Evolutionary conservation across 2,888 invertebrate species (phyloP).

Genomic region (Leptinotarsa peninsularis): DNA sequence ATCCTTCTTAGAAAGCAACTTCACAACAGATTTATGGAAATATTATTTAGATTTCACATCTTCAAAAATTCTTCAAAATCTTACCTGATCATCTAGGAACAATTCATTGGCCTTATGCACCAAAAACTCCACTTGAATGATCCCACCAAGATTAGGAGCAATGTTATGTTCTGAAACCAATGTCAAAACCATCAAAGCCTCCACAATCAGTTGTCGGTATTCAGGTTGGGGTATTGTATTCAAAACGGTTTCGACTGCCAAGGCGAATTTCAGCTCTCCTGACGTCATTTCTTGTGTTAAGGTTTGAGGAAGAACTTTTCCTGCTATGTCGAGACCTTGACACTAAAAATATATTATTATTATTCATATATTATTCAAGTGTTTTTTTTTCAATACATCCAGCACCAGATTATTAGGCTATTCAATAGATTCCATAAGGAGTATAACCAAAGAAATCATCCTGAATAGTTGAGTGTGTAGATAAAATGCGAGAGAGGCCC

Average conservation of each 20-base stretch:
- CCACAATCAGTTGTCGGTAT: slow-evolving; percentile 95
- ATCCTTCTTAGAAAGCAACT: no score
- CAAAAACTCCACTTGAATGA: slow-evolving; percentile 89
- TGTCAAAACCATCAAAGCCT: slow-evolving; percentile 96
- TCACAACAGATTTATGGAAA: no score
- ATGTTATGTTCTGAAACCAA: slow-evolving; percentile 90
- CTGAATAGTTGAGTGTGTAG: no score
- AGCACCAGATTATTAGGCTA: no score
- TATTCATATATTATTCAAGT: neutral
- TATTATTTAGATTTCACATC: neutral
- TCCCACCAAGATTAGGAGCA: slow-evolving; percentile 79
- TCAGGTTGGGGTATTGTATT: slow-evolving; percentile 98
- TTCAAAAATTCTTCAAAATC: neutral
- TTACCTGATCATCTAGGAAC: slow-evolving; percentile 95
- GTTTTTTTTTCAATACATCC: no score
- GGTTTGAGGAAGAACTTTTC: slow-evolving; percentile 88
- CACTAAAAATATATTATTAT: slow-evolving; percentile 71
- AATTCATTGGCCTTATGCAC: slow-evolving; percentile 95
- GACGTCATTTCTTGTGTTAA: slow-evolving; percentile 99
- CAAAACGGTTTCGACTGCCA: slow-evolving; percentile 96
- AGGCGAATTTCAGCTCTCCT: slow-evolving; percentile 97
- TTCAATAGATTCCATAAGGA: no score
- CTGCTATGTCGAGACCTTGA: slow-evolving; percentile 93
- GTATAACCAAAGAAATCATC: no score
- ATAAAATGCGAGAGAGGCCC: no score